Conservation (phyloP, 2,113 vertebrate species). For the Mugil cephalus region DNA sequence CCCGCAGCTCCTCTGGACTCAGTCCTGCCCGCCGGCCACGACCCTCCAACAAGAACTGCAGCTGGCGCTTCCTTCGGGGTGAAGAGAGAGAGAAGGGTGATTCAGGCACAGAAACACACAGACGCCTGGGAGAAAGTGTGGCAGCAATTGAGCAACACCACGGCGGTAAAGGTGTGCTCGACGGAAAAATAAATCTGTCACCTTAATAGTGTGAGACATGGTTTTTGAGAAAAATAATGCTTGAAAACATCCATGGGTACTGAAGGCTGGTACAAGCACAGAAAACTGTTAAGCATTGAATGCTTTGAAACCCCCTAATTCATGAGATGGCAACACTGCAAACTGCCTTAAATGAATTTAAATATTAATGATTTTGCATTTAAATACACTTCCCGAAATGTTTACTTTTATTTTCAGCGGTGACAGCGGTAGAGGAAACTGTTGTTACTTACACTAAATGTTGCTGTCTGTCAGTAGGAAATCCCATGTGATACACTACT, state of each 20-base stretch:
- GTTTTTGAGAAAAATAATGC: background rate
- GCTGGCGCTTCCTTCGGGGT: conserved; percentile 90
- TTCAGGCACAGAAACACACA: conserved; percentile 20
- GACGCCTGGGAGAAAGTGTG: conserved; percentile 1
- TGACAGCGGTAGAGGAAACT: conserved; percentile 2
- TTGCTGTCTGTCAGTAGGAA: conserved; percentile 39
- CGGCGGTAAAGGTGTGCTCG: conserved; percentile 2
- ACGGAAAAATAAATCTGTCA: conserved; percentile 8
- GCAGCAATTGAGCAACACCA: conserved; percentile 24
- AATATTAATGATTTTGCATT: background rate
- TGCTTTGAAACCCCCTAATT: background rate
- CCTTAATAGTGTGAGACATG: background rate
- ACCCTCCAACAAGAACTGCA: conserved; percentile 90
- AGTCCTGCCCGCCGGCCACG: conserved; percentile 88
- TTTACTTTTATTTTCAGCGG: background rate
- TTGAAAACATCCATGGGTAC: background rate
- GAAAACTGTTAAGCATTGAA: background rate
- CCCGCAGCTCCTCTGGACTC: conserved; percentile 88
- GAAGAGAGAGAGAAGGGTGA: conserved; percentile 32
- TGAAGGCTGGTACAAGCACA: background rate
- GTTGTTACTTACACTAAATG: conserved; percentile 42
- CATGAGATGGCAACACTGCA: background rate
- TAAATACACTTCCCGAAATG: background rate
- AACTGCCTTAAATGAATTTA: background rate
- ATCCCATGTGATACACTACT: conserved; percentile 44